These are phyloP conservation scores for Haplochromis vanheusdeni DNA, from an alignment of 2,113 vertebrate species.

Conservation along the genomic window DNA sequence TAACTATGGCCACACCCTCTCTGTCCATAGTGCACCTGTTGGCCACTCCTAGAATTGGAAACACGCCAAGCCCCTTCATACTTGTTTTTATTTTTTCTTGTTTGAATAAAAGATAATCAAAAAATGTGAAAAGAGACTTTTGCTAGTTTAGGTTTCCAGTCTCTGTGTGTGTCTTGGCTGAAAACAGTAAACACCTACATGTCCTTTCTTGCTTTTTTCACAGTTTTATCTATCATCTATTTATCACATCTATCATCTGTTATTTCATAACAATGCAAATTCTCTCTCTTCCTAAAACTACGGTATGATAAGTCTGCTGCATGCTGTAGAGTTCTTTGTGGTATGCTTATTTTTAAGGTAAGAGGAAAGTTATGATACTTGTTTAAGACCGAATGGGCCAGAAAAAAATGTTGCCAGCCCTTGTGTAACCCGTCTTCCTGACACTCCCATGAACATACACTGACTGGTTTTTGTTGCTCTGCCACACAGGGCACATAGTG, in stretches of 20 bases:
- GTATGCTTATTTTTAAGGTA: background rate
- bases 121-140: background rate
- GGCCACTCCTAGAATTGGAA: constrained; percentile 10
- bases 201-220: background rate
- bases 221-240: background rate
- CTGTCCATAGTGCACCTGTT: constrained; percentile 26
- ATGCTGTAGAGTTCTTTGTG: background rate
- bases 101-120: background rate
- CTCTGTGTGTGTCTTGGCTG: background rate
- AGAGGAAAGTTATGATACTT: background rate
- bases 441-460: background rate
- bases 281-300: background rate
- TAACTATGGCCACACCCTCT: constrained; percentile 54
- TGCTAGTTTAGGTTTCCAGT: background rate
- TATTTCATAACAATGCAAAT: background rate
- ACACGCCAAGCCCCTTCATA: background rate
- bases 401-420: background rate
- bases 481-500: background rate
- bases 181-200: background rate
- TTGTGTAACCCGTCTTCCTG: background rate
- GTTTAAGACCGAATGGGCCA: background rate
- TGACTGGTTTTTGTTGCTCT: background rate
- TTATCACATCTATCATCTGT: background rate
- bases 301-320: background rate
- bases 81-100: background rate